Evolutionary conservation across 2,888 invertebrate genomes (phyloP).

Genomic region (Rutpela maculata): DNA sequence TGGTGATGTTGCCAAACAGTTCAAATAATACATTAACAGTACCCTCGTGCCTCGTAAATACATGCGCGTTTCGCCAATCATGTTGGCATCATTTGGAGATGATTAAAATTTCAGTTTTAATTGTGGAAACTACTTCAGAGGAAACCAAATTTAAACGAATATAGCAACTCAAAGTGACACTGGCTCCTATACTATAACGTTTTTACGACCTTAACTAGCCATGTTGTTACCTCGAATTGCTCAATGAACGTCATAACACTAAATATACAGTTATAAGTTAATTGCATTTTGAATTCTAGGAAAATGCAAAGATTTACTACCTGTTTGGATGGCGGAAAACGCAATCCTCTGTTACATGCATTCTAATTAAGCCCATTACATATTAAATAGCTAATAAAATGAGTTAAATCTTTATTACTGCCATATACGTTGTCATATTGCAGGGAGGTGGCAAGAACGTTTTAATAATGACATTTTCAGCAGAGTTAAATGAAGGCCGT

Average conservation of each 20-base stretch:
- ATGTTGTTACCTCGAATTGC: slow-evolving; percentile 22
- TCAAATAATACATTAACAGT: no score
- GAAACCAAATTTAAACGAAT: no score
- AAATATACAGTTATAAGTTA: slow-evolving; percentile 48
- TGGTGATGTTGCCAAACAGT: no score
- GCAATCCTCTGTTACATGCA: slow-evolving; percentile 28
- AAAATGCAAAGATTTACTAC: slow-evolving; percentile 38
- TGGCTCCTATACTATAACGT: no score
- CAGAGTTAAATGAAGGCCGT: neutral
- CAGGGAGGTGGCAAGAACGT: slow-evolving; percentile 4
- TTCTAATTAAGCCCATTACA: slow-evolving; percentile 32
- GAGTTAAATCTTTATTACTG: slow-evolving; percentile 35
- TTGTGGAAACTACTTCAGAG: no score
- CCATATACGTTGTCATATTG: slow-evolving; percentile 26
- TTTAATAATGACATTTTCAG: neutral
- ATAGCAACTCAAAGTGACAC: no score
- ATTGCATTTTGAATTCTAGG: slow-evolving; percentile 48
- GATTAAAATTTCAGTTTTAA: no score
- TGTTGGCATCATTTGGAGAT: no score
- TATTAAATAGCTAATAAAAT: slow-evolving; percentile 22
- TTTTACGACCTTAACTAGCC: slow-evolving; percentile 16
- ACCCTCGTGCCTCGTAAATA: no score
- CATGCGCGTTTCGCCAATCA: no score
- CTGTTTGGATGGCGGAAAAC: slow-evolving; percentile 22
- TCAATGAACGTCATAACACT: slow-evolving; percentile 17